Evolutionary conservation across 2,113 vertebrate species (phyloP).

Genomic region (Xiphias gladius): DNA sequence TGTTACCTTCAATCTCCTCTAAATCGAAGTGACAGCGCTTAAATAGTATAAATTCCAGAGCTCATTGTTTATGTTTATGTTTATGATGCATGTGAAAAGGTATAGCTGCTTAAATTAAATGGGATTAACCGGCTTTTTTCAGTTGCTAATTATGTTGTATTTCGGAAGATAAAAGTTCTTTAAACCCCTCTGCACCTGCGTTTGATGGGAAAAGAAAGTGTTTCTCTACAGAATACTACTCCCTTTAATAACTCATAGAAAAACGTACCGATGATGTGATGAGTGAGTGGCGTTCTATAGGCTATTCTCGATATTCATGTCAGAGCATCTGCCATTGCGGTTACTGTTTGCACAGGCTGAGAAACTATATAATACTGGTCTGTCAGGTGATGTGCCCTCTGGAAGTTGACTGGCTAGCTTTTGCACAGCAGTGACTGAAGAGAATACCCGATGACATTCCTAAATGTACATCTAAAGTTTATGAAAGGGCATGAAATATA

Average conservation of each 20-base stretch:
- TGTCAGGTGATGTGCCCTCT: slow-evolving; percentile 7
- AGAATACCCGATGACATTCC: background rate
- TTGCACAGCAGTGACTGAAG: background rate
- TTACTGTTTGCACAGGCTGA: slow-evolving; percentile 2
- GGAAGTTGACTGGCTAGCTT: background rate
- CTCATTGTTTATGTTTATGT: slow-evolving; percentile 2
- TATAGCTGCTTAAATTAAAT: slow-evolving; percentile 4
- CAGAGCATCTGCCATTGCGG: slow-evolving; percentile 8
- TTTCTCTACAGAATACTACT: slow-evolving; percentile 42
- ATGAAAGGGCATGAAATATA: background rate
- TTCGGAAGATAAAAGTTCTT: background rate
- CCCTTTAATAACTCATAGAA: slow-evolving; percentile 47
- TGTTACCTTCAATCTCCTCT: slow-evolving; percentile 21
- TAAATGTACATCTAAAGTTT: background rate
- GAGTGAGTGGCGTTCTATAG: slow-evolving; percentile 42
- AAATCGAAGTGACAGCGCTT: background rate
- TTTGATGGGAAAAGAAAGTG: slow-evolving; percentile 1
- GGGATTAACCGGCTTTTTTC: slow-evolving; percentile 15
- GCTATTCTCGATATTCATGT: slow-evolving; percentile 19
- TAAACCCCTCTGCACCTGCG: slow-evolving; percentile 41
- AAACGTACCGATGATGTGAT: slow-evolving; percentile 25
- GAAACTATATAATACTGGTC: background rate
- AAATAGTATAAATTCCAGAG: slow-evolving; percentile 16
- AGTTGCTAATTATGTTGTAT: slow-evolving; percentile 6
- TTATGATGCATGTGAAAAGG: background rate